Evolutionary conservation across 2,797 vertebrate species (phyloP), one percentile per base, ranked within the genome.

Genomic region (Tachyglossus aculeatus): DNA sequence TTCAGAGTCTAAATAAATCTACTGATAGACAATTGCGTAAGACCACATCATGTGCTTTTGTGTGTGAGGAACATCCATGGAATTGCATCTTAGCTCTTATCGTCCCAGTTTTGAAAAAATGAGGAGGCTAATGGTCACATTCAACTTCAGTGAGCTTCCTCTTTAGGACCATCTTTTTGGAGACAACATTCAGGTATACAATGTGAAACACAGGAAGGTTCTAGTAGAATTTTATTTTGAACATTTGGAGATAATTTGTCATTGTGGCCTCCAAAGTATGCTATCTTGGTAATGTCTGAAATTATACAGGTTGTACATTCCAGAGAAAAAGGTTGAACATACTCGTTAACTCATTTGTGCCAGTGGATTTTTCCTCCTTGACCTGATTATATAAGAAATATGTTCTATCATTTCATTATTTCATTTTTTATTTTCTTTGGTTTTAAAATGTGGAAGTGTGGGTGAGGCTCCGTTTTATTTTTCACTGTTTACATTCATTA

Each of bases 221-320:
- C 80, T 74, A 85, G 87, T 85, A 87, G 53, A 74, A 73, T 62
- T 40, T 74, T 18, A 47, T 29, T 47, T 77, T 27, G 60, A 72
- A 63, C 43, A 36, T 48, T 69, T 60, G 48, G 27, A 85, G 81
- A 81, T 41, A 78, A 22, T 53, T 57, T 76, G 56, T 71, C n/a
- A n/a, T 67, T 75, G 66, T 61, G 45, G 37, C n/a, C 27, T 24
- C 15, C 27, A 29, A 10, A 45, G 73, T 79, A 73, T 85, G 77
- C 52, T 44, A 43, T 75, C 53, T 72, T 77, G 34, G 57, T 68
- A 79, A 72, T 59, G 71, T 53, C 73, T 83, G 40, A 71, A 73
- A 71, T 74, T 80, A 54, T 57, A 53, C 55, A n/a, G n/a, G n/a
- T 78, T 80, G 71, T 82, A 57, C 31, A 55, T 50, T 53, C 29